Percentiles rank a stretch among this genome's conserved stretches.
Conservation (phyloP, 2,888 invertebrate species). For the Copidosoma aretas region DNA sequence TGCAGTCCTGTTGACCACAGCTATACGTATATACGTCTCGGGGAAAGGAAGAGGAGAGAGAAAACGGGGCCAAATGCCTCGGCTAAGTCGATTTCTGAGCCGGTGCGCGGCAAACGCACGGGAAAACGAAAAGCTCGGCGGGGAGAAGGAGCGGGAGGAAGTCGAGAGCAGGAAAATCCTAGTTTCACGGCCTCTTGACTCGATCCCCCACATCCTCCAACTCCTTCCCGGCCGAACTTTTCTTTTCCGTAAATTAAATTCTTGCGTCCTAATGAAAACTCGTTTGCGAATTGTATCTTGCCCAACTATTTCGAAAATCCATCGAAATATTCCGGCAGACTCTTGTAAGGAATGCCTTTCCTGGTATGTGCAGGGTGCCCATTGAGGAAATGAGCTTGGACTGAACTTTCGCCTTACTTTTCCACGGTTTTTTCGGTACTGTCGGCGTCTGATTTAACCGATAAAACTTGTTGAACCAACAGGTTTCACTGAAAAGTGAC, state of each 20-base stretch:
- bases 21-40: neutral
- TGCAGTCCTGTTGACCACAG: neutral
- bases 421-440: neutral
- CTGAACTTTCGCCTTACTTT: neutral
- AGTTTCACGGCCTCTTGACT: constrained; percentile 31
- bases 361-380: neutral
- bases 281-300: constrained; percentile 16
- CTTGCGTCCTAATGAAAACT: constrained; percentile 33
- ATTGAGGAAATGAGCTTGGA: constrained; percentile 1
- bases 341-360: constrained; percentile 26
- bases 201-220: neutral
- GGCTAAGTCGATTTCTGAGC: constrained; percentile 37
- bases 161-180: constrained; percentile 28
- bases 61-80: constrained; percentile 21
- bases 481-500: too few relatives aligned
- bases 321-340: constrained; percentile 17
- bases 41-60: neutral
- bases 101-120: constrained; percentile 15
- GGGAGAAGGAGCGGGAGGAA: constrained; percentile 8
- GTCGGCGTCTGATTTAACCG: too few relatives aligned
- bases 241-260: constrained; percentile 40
- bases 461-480: too few relatives aligned
- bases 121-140: constrained; percentile 9
- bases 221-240: constrained; percentile 1
- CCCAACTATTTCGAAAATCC: constrained; percentile 32